Conservation (phyloP, 2,113 vertebrate genomes). For the Notarius quadriscutis region DNA sequence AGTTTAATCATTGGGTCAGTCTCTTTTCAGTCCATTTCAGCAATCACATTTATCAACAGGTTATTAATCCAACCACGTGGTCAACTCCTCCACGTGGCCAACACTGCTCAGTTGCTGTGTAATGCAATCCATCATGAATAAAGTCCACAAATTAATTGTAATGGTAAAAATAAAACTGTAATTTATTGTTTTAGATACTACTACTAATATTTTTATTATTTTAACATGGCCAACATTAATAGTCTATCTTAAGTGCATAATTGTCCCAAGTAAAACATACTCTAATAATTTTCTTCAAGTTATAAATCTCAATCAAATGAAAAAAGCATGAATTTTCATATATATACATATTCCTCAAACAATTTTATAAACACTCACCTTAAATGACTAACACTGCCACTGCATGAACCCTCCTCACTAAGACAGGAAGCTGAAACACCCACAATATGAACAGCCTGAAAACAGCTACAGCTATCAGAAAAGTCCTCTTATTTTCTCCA, state of each 20-base stretch:
- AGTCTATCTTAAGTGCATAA: not conserved
- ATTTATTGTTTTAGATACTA: not conserved
- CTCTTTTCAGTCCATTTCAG: not conserved
- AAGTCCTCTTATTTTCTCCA: not conserved
- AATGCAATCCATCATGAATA: not conserved
- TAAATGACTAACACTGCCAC: too few relatives aligned
- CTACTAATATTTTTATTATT: not conserved
- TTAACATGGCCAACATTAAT: not conserved
- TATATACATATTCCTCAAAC: not conserved
- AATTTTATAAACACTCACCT: not conserved
- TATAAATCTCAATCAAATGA: not conserved
- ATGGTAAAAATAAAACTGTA: not conserved
- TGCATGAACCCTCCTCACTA: not conserved
- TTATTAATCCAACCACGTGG: not conserved
- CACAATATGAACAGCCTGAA: not conserved
- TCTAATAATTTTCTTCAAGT: not conserved
- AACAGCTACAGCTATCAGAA: not conserved
- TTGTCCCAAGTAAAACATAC: not conserved
- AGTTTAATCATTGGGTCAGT: conserved; percentile 52
- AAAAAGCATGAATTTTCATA: not conserved
- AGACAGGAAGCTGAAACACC: not conserved
- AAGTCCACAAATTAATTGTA: not conserved
- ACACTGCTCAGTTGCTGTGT: not conserved
- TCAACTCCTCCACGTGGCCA: conserved; percentile 8
- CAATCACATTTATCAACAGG: too few relatives aligned